These are phyloP conservation scores for Metacarcinus magister DNA, from an alignment of 2,888 invertebrate genomes.

Conservation along the genomic window DNA sequence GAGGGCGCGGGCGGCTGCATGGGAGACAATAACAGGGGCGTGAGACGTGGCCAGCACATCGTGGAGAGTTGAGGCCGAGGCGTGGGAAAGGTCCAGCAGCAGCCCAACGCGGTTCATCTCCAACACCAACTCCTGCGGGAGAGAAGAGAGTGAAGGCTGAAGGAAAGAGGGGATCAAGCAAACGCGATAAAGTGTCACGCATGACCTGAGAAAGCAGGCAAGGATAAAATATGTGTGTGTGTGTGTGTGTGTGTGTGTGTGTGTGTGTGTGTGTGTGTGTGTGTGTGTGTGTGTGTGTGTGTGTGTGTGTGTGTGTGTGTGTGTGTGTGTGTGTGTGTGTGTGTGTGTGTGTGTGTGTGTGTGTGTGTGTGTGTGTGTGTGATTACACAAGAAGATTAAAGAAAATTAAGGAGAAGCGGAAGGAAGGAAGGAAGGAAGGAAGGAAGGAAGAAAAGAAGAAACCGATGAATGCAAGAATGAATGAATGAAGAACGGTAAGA, in stretches of 20 bases:
- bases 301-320: no score
- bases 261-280: no score
- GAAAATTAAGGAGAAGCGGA: neutral
- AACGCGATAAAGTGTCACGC: neutral
- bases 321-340: no score
- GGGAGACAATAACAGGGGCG: slow-evolving; percentile 86
- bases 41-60: slow-evolving; percentile 90
- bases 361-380: no score
- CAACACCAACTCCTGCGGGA: slow-evolving; percentile 87
- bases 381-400: neutral
- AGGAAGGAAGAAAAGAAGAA: neutral
- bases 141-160: neutral
- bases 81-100: slow-evolving; percentile 93
- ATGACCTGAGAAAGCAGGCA: neutral
- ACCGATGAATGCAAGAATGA: neutral
- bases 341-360: no score
- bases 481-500: no score
- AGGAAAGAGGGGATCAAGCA: neutral
- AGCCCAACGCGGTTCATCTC: slow-evolving; percentile 96
- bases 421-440: neutral
- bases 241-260: no score
- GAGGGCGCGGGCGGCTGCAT: slow-evolving; percentile 91
- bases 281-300: no score
- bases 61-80: slow-evolving; percentile 92
- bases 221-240: neutral